phyloP scores from a whole-genome alignment of 2,113 vertebrate species.

The Phainopepla nitens region DNA sequence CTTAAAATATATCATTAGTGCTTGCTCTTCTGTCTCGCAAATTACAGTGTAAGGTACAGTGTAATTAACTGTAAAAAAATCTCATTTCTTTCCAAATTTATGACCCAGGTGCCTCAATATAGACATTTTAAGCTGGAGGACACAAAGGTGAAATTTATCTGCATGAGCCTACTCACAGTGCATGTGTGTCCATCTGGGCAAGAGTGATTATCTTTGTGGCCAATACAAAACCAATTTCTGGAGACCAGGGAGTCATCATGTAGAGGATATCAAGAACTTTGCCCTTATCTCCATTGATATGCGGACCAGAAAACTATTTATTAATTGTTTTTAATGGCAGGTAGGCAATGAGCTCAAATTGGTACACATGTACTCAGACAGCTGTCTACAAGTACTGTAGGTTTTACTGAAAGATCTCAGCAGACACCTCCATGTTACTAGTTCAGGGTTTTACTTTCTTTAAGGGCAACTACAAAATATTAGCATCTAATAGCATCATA shows the following conservation, averaged over 20 bases:
- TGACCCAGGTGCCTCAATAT: background rate
- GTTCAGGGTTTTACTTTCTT: background rate
- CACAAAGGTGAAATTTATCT: background rate
- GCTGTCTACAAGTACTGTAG: background rate
- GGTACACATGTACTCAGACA: background rate
- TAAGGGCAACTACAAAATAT: background rate
- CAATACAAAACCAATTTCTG: background rate
- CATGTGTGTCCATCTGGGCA: background rate
- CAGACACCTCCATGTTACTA: rapidly evolving
- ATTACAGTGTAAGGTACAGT: background rate
- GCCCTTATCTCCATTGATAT: background rate
- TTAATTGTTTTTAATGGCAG: background rate
- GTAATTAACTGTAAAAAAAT: background rate
- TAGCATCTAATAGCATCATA: background rate
- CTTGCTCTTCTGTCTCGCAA: background rate
- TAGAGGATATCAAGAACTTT: background rate
- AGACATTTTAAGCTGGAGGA: background rate
- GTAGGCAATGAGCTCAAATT: background rate
- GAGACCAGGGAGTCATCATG: background rate
- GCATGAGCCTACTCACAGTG: background rate
- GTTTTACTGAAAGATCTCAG: background rate
- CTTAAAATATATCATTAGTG: background rate
- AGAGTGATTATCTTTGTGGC: background rate
- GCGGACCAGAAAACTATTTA: background rate
- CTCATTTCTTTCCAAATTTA: background rate